These are phyloP conservation scores for Eumacrocentrus americanus DNA, from an alignment of 2,888 invertebrate genomes.

Conservation along the genomic window DNA sequence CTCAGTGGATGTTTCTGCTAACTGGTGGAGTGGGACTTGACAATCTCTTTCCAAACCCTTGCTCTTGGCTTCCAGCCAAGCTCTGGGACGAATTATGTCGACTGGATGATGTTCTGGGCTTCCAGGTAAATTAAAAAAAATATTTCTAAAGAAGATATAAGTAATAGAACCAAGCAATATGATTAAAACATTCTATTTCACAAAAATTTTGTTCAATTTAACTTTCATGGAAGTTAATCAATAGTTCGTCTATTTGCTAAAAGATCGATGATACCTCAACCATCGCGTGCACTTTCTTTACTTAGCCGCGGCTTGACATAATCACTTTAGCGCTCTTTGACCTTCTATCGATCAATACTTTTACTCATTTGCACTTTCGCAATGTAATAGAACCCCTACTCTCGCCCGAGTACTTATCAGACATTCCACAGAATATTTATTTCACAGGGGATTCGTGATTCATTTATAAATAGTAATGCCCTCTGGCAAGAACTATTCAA, in stretches of 20 bases:
- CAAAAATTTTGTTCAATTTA: too few relatives aligned
- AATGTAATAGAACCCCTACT: too few relatives aligned
- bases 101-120: conserved; percentile 65
- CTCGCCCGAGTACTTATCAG: neutral
- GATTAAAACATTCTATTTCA: conserved; percentile 1
- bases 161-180: neutral
- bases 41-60: conserved; percentile 74
- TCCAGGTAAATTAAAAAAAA: conserved; percentile 53
- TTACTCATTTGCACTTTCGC: conserved; percentile 7
- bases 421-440: neutral
- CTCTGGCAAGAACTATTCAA: conserved; percentile 81
- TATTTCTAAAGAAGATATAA: neutral
- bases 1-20: conserved; percentile 85
- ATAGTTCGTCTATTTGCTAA: neutral
- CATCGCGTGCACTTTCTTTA: neutral
- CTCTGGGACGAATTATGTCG: conserved; percentile 82
- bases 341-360: conserved; percentile 10
- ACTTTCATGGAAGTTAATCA: too few relatives aligned
- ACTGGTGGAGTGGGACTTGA: conserved; percentile 85
- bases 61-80: conserved; percentile 73
- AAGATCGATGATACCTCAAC: neutral
- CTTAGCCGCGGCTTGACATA: conserved; percentile 3
- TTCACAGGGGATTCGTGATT: conserved; percentile 68
- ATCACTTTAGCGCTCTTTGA: conserved; percentile 1
- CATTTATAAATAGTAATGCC: conserved; percentile 66